These are phyloP conservation scores for Drosophila seguyi DNA, from an alignment of 1,140 invertebrate genomes.

Conservation along the genomic window DNA sequence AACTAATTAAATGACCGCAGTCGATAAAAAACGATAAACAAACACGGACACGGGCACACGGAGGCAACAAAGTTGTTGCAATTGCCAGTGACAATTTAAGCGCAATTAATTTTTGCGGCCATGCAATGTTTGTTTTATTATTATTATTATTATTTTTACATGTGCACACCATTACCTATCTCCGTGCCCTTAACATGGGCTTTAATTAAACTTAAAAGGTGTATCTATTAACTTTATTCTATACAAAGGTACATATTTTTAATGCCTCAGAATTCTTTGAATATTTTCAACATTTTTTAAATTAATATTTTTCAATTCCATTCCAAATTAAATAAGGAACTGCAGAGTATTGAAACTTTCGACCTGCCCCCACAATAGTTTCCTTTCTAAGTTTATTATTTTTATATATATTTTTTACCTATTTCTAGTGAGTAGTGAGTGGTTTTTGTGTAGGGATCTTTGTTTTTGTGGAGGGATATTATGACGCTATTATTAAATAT, in stretches of 20 bases:
- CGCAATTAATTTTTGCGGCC: conserved; percentile 72
- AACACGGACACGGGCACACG: conserved; percentile 28
- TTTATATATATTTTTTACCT: neutral
- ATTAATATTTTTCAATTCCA: too few species aligned
- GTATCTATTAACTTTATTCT: too few species aligned
- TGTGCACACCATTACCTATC: neutral
- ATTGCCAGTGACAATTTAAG: conserved; percentile 76
- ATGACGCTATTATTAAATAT: conserved; percentile 78
- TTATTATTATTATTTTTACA: neutral
- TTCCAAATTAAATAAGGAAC: neutral
- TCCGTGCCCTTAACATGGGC: neutral
- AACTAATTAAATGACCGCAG: conserved; percentile 69
- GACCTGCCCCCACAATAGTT: too few species aligned
- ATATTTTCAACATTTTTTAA: too few species aligned
- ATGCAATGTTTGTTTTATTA: conserved; percentile 33
- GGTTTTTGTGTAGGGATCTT: conserved; percentile 15
- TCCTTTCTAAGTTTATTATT: neutral
- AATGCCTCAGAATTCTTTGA: too few species aligned
- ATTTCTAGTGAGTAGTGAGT: neutral
- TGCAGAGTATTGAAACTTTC: neutral
- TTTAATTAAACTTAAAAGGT: neutral
- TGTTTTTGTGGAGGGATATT: conserved; percentile 45
- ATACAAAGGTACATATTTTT: too few species aligned
- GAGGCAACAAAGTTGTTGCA: conserved; percentile 59
- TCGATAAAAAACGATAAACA: conserved; percentile 70